A percentile compares a stretch with the other conserved stretches of the same genome.
Evolutionary conservation across 2,797 vertebrate genomes (phyloP).

Genomic region (Tinamus major): DNA sequence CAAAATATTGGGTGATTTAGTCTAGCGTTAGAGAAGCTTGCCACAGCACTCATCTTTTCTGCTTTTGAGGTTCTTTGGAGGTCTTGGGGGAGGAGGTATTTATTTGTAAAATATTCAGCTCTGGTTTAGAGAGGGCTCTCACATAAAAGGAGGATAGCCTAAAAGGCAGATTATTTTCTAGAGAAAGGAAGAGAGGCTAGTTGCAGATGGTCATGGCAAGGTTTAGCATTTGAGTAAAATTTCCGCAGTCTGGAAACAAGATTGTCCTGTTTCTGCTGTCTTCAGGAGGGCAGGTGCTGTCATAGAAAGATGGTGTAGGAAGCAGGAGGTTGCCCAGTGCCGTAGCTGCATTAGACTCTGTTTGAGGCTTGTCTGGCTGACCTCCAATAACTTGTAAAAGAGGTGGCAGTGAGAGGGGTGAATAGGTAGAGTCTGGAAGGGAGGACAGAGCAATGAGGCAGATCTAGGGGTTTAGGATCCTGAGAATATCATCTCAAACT

Average conservation of each 20-base stretch:
- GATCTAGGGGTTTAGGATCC: background rate
- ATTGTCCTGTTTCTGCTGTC: too few species aligned
- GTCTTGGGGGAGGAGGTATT: background rate
- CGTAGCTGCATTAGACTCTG: background rate
- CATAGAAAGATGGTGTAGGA: background rate
- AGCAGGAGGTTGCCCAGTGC: background rate
- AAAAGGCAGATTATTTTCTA: background rate
- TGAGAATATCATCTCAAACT: rapidly evolving
- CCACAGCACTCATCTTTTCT: background rate
- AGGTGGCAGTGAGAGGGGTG: rapidly evolving
- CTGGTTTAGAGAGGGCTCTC: background rate
- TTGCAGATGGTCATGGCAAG: background rate
- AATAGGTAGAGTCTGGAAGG: rapidly evolving
- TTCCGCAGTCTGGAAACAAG: background rate
- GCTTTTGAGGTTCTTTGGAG: background rate
- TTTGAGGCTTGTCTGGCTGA: background rate
- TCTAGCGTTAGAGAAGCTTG: background rate
- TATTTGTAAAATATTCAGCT: background rate
- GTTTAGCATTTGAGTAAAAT: background rate
- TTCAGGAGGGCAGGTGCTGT: background rate
- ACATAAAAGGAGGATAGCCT: background rate
- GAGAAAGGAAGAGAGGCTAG: background rate
- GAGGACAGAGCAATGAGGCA: rapidly evolving
- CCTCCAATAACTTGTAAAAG: background rate
- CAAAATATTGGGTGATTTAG: background rate